Evolutionary conservation across 2,888 invertebrate species (phyloP), one percentile per base, ranked within the genome.

Genomic region (Polietes domitor): DNA sequence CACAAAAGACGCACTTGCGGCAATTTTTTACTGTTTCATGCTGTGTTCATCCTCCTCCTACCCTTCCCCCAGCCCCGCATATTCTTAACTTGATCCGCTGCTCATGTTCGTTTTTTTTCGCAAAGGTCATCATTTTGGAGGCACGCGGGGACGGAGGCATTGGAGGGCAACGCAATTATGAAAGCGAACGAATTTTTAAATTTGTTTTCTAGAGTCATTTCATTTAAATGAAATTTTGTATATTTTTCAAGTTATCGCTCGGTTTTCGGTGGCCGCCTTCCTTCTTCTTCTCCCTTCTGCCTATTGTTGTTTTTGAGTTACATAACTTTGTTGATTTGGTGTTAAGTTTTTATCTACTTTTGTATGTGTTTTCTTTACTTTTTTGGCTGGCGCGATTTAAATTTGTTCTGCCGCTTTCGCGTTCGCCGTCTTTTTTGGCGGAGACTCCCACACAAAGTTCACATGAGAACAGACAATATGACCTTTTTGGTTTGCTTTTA

Each of bases 151-250:
- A n/a, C n/a, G n/a, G 2, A 26, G n/a, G 28, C 28, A 21, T 10
- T 2, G 21, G 19, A n/a, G 26, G n/a, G 32, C n/a, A 15, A 37
- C 10, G 41, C 41, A 41, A 68, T 68, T 68, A 68, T 68, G 43
- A 68, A 43, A 24, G 19, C 24, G 41, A 24, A 41, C 58, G 17
- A 21, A 19, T 12, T 68, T 41, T 68, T 68, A 68, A 68, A 58
- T 26, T 73, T 24, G 53, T 72, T 71, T 68, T 47, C 47, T 17
- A 50, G 17, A 12, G 15, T 63, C 24, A 55, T 75, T 75, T 71
- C 17, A 55, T 75, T 75, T 65, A 43, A 65, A 74, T 74, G 15
- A 58, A 68, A 78, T 77, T 12, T 73, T 55, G 61, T 53, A 10
- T 3, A 4, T 21, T 53, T 21, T 53, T 53, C 10, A 19, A 53